Base-by-base conservation (phyloP, 2,888 invertebrate species). In the Eucriotettix oculatus region DNA sequence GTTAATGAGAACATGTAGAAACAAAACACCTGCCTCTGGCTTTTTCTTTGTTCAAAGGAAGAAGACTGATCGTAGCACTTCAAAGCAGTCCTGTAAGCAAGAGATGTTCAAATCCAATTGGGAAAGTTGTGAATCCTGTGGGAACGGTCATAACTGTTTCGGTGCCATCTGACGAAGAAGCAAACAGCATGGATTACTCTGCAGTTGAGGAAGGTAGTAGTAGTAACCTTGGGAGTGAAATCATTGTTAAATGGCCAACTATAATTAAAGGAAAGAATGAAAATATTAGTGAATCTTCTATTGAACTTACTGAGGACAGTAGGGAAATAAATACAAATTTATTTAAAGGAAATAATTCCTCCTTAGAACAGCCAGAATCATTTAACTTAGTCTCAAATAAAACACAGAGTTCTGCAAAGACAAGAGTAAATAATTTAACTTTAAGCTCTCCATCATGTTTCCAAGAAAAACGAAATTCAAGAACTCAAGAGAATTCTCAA, bases 81-180 rank as follows among this genome's bases (percentile, higher is more conserved):
- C 73, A 71, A 70, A 72, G 72, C 72, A 72, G 72, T 73, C 73
- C 68, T 75, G 59, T 58, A 58, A 42, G 44, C 7, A 61, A 59
- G 63, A 60, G 48, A 60, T 60, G 59, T 58, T 58, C 60, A 52
- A 59, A 58, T 61, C 61, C 74, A 66, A 79, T 85, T 71, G 79
- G 79, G 70, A 84, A 84, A 74, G 84, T 86, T 66, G 88, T 89
- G 69, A 88, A 85, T 76, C 87, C 87, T 60, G 74, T 84, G 71
- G 87, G 87, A 68, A 85, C 84, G 62, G 87, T 87, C 66, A 81
- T 82, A 71, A 79, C 74, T 64, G 72, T 74, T 54, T 69, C 72
- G 62, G 72, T 54, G 41, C 61, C 58, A 17, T 52, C 48, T 40
- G 61, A 61, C 10, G 61, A 59, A 44, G 48, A 48, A 41, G 52